phyloP scores from a whole-genome alignment of 2,113 vertebrate genomes.

The Etheostoma spectabile region DNA sequence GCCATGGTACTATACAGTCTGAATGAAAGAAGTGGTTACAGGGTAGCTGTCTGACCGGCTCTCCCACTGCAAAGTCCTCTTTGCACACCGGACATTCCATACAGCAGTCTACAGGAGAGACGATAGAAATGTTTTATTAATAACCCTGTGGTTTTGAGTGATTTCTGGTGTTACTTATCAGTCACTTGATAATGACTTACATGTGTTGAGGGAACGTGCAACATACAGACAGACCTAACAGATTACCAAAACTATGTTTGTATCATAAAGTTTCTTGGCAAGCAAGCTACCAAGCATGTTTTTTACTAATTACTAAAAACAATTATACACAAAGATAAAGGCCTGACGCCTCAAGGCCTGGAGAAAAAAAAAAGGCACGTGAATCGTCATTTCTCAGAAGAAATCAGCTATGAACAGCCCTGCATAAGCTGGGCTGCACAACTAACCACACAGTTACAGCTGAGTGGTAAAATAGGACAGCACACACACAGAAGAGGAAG shows the following conservation, averaged over 20 bases:
- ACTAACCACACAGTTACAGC: constrained; percentile 13
- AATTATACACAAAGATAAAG: not conserved
- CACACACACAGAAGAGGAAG: constrained; percentile 13
- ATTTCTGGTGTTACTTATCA: not conserved
- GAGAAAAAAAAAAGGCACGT: not conserved
- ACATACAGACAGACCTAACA: not conserved
- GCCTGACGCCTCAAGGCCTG: not conserved
- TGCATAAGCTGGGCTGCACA: constrained; percentile 10
- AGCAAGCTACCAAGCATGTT: not conserved
- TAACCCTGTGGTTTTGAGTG: not conserved
- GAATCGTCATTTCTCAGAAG: not conserved
- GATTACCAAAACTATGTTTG: not conserved
- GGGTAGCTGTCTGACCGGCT: constrained; percentile 94
- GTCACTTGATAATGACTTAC: not conserved
- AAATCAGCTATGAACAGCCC: constrained; percentile 5
- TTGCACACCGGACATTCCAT: constrained; percentile 98
- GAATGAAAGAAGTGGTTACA: constrained; percentile 98
- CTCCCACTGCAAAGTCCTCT: constrained; percentile 91
- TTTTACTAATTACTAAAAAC: not conserved
- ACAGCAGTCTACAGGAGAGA: constrained; percentile 84
- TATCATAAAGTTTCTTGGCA: not conserved
- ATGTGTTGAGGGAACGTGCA: not conserved
- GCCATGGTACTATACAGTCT: constrained; percentile 97
- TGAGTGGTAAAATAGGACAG: constrained; percentile 31
- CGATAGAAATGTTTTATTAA: not conserved